Base-by-base conservation (phyloP, 2,888 invertebrate genomes). In the Sicus ferrugineus region DNA sequence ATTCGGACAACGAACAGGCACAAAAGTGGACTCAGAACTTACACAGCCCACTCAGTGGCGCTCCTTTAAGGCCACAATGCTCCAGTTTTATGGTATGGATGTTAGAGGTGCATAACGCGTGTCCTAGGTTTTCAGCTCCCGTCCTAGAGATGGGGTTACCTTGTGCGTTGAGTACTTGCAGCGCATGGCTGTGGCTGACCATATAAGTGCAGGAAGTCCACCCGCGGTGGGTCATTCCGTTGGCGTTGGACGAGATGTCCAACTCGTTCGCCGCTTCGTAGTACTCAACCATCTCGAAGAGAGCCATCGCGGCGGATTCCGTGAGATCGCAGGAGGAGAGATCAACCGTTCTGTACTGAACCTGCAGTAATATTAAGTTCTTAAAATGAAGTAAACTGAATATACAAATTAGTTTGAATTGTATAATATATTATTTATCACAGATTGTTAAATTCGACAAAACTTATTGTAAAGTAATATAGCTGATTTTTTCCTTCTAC, bases 281-380 rank as follows among this genome's bases (percentile, higher is more conserved):
- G 84, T 93, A 96, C 82, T 96, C 96, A 73, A 96, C 89, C 93
- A 96, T 95, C 83, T 96, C 95, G 83, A 94, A 95, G 67, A 96
- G 83, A 54, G 94, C 92, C 77, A 93, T 92, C 52, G 91, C 88
- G 70, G 89, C 87, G 87, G 88, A 84, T 77, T 86, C 85, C 62
- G 80, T 79, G 67, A 86, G 73, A 14, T 80, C 78, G 74, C 86
- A 86, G 23, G 80, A 80, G 21, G 85, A 84, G 56, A 86, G 72
- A 77, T 86, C 85, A 64, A 86, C 83, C 16, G 76, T 70, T 76
- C 84, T 83, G 74, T 86, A 86, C 77, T 86, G 86, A 71, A 86
- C 79, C 85, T 85, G 70, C n/a, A n/a, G n/a, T n/a, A n/a, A n/a
- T n/a, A n/a, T n/a, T n/a, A n/a, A n/a, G n/a, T n/a, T n/a, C n/a